These are phyloP conservation scores for Chrysolina haemoptera DNA, from an alignment of 2,888 invertebrate genomes.

Conservation along the genomic window DNA sequence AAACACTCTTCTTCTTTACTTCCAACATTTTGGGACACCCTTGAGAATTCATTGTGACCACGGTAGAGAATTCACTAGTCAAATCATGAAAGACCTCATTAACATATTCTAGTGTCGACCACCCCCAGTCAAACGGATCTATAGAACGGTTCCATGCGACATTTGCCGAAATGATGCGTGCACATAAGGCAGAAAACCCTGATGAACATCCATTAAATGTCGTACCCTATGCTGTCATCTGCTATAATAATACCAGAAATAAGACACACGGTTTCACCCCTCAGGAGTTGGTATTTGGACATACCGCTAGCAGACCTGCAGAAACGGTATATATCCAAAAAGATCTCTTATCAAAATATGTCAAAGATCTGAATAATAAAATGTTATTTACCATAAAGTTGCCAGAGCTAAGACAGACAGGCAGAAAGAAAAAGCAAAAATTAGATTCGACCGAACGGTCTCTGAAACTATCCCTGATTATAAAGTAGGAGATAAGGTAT, in stretches of 20 bases:
- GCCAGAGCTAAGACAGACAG: not conserved
- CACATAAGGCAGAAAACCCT: not conserved
- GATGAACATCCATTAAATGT: not conserved
- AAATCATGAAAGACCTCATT: conserved; percentile 39
- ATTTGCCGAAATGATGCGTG: not conserved
- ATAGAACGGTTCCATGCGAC: not conserved
- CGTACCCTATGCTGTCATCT: not conserved
- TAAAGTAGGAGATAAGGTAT: too few relatives aligned
- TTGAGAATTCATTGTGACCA: too few relatives aligned
- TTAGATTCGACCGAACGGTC: too few relatives aligned
- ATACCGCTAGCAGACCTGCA: not conserved
- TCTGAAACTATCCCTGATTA: too few relatives aligned
- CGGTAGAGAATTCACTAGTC: too few relatives aligned
- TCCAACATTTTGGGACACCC: too few relatives aligned
- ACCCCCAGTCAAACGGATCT: conserved; percentile 19
- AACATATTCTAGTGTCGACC: conserved; percentile 35
- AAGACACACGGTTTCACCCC: not conserved
- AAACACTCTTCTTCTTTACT: too few relatives aligned
- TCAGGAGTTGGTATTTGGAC: not conserved
- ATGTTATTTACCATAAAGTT: not conserved
- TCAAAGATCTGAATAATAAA: not conserved
- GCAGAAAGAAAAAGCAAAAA: not conserved
- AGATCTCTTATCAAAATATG: not conserved
- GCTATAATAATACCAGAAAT: not conserved
- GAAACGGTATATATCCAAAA: not conserved